phyloP scores from a whole-genome alignment of 2,113 vertebrate species.

The Carlito syrichta region DNA sequence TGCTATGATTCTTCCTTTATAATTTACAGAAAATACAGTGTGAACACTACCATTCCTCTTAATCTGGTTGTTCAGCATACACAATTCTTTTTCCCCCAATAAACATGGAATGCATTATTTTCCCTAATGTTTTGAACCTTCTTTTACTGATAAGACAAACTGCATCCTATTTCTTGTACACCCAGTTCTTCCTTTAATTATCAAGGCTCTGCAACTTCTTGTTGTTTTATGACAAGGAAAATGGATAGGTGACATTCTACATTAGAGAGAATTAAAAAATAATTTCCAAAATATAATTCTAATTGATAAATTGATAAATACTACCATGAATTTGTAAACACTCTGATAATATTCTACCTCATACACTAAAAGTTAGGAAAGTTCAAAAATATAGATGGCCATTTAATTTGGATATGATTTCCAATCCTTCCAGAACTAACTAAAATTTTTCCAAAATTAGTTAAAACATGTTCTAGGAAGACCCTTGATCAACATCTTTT shows the following conservation, averaged over 20 bases:
- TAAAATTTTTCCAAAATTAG: conserved; percentile 25
- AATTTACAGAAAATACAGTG: neutral
- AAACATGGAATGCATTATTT: neutral
- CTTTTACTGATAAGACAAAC: neutral
- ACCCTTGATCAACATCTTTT: conserved; percentile 43
- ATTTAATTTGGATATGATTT: conserved; percentile 14
- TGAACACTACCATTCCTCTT: neutral
- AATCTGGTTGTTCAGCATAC: neutral
- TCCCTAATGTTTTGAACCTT: neutral
- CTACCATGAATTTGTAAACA: conserved; percentile 39
- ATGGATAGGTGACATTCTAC: conserved; percentile 64
- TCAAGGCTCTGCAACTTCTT: conserved; percentile 68
- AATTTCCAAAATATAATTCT: conserved; percentile 20
- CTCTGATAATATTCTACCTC: conserved; percentile 55
- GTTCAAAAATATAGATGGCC: conserved; percentile 14
- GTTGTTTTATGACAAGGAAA: conserved; percentile 56
- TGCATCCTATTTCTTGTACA: conserved; percentile 48
- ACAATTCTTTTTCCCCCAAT: conserved; percentile 40
- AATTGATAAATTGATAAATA: conserved; percentile 48
- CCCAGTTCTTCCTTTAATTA: conserved; percentile 72
- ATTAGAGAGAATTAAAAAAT: conserved; percentile 58
- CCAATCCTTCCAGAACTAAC: neutral
- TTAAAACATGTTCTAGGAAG: conserved; percentile 64
- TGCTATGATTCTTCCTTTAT: neutral
- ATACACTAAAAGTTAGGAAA: conserved; percentile 42